Evolutionary conservation across 2,888 invertebrate genomes (phyloP).

Genomic region (Agonopterix heracliana): DNA sequence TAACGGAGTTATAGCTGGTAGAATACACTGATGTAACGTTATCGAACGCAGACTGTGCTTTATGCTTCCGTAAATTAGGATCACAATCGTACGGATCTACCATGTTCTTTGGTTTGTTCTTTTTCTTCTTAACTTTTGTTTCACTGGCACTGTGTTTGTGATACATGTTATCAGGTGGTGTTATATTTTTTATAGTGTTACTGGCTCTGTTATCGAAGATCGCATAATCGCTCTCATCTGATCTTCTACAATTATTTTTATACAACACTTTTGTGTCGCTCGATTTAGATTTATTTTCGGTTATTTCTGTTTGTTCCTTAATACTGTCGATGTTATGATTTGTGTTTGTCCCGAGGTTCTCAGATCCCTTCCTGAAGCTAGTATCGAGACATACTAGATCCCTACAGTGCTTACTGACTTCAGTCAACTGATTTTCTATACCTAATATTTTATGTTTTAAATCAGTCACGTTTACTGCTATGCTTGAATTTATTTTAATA

Average conservation of each 20-base stretch:
- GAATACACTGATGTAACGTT: constrained; percentile 28
- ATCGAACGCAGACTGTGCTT: constrained; percentile 29
- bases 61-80: constrained; percentile 26
- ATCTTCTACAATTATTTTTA: constrained; percentile 33
- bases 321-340: constrained; percentile 4
- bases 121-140: constrained; percentile 28
- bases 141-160: constrained; percentile 9
- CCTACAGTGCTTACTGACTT: constrained; percentile 45
- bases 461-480: constrained; percentile 50
- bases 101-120: constrained; percentile 22
- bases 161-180: constrained; percentile 9
- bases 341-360: constrained; percentile 17
- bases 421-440: constrained; percentile 45
- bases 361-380: constrained; percentile 20
- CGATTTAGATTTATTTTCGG: constrained; percentile 15
- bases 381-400: constrained; percentile 31
- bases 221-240: constrained; percentile 27
- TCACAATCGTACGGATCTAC: constrained; percentile 14
- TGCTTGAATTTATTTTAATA: constrained; percentile 53
- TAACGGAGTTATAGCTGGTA: constrained; percentile 40
- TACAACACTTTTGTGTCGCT: constrained; percentile 41
- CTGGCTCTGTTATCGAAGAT: constrained; percentile 12
- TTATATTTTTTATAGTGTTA: constrained; percentile 13
- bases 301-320: constrained; percentile 13
- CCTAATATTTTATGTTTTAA: constrained; percentile 51